Base-by-base conservation (phyloP, 2,888 invertebrate genomes). In the Agrochola lychnidis region DNA sequence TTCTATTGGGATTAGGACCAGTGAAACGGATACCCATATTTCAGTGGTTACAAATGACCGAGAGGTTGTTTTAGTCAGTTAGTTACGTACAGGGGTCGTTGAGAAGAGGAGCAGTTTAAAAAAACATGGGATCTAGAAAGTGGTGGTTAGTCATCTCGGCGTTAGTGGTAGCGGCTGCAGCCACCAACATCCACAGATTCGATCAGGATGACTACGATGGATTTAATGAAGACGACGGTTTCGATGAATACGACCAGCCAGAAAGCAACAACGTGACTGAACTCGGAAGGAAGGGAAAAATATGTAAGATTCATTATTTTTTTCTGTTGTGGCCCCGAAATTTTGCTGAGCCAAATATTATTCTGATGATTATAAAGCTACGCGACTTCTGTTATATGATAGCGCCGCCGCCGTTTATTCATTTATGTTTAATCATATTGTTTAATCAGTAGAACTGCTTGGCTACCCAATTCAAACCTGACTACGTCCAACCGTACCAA, bases 251-350 rank as follows among this genome's bases (percentile, higher is more conserved):
- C 4, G 84, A 80, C 5, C 45, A 78, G 16, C 67, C 19, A 36
- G 73, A 76, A 19, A 67, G 14, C 56, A 61, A 69, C 9, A 78
- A 83, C 45, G 14, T 72, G 6, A 84, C 70, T n/a, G 82, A 84
- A 42, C 57, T 89, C n/a, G 87, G 89, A 2, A 92, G 96, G 72
- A 79, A 93, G 85, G 96, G 96, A 36, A 96, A 93, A 88, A 79
- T 96, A 81, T 89, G 96, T 96, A 87, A 95, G 96, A 93, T 30
- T 9, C 7, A 36, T 0, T n/a, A n/a, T 30, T 1, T n/a, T 64
- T 48, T 40, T 30, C 22, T 22, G 45, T 5, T 53, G 1, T 30
- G 2, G n/a, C 19, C 16, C 12, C 2, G 10, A 9, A 2, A 4
- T 9, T 42, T 25, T 56, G 5, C n/a, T 16, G 16, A n/a, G 36